phyloP scores from a whole-genome alignment of 2,888 invertebrate species.

The Lacanobia oleracea region DNA sequence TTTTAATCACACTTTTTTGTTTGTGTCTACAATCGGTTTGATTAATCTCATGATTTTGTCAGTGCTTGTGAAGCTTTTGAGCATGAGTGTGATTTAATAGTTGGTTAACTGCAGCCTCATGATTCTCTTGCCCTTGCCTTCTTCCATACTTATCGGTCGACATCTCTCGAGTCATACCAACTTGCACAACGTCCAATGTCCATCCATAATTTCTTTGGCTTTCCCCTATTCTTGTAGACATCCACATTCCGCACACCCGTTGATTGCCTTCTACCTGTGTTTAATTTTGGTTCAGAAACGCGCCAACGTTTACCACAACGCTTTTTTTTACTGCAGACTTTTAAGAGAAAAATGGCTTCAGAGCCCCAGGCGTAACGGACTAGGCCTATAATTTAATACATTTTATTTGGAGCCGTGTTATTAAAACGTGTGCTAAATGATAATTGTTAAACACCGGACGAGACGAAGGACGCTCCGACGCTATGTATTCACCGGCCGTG shows the following conservation, averaged over 20 bases:
- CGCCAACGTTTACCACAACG: not conserved
- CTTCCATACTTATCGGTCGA: not conserved
- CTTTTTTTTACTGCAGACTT: constrained; percentile 5
- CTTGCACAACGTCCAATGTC: too few relatives aligned
- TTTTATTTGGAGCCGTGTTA: constrained; percentile 36
- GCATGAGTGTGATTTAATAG: not conserved
- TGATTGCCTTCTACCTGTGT: not conserved
- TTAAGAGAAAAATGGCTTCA: constrained; percentile 11
- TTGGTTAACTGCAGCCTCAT: not conserved
- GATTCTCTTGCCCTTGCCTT: too few relatives aligned
- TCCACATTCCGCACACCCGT: not conserved
- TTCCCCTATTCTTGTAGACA: not conserved
- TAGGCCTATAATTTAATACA: constrained; percentile 42
- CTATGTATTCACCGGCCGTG: constrained; percentile 28
- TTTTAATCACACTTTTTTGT: constrained; percentile 21
- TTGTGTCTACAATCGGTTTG: constrained; percentile 13
- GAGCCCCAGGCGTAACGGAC: constrained; percentile 18
- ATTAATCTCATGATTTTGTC: constrained; percentile 13
- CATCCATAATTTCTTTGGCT: too few relatives aligned
- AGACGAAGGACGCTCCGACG: constrained; percentile 22
- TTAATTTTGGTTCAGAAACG: constrained; percentile 11
- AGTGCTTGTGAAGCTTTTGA: not conserved
- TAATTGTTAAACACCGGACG: constrained; percentile 47
- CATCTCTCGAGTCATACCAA: not conserved
- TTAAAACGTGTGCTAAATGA: constrained; percentile 47